Base-by-base conservation (phyloP, 2,113 vertebrate genomes). In the Thoracochromis brauschi region DNA sequence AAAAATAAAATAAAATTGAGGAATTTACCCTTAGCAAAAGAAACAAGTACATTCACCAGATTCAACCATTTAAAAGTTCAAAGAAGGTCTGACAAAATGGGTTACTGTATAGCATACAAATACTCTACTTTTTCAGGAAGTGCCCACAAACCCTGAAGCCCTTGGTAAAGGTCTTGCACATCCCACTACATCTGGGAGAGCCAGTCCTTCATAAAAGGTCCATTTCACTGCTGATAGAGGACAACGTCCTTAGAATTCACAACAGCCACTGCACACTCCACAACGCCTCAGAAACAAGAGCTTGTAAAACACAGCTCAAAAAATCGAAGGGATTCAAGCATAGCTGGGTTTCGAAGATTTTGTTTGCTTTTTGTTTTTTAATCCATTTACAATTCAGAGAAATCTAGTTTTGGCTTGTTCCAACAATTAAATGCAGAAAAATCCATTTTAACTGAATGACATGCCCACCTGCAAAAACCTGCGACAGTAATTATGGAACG, bases 221-320 rank as follows among this genome's bases (percentile, higher is more conserved):
- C 89, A 80, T 90, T 90, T 92, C 85, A 91, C 29, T 3, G 6
- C 71, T 17, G 71, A 80, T 51, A 78, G 91, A 92, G 68, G 88
- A 88, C 80, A 24, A 45, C 53, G 7, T 85, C 83, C 75, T 89
- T 86, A 86, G 85, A 90, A 93, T 80, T 81, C 92, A 75, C 82
- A 81, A 65, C 54, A 7, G 58, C 51, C 57, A 21, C 65, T 14
- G 73, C 84, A 78, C 35, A 89, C 81, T 51, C 68, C 83, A 84
- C 84, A 79, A 89, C 78, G 63, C 10, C 87, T 85, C 47, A 9
- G 51, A 49, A 83, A 86, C 57, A 17, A 33, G n/a, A 68, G 21
- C 78, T 87, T 14, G 31, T 26, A 51, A 33, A 65, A 75, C 6
- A 86, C 33, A 45, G 71, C 42, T 57, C 73, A 0, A 10, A 54